Base-by-base conservation (phyloP, 2,888 invertebrate species). In the Drosophila mimetica region DNA sequence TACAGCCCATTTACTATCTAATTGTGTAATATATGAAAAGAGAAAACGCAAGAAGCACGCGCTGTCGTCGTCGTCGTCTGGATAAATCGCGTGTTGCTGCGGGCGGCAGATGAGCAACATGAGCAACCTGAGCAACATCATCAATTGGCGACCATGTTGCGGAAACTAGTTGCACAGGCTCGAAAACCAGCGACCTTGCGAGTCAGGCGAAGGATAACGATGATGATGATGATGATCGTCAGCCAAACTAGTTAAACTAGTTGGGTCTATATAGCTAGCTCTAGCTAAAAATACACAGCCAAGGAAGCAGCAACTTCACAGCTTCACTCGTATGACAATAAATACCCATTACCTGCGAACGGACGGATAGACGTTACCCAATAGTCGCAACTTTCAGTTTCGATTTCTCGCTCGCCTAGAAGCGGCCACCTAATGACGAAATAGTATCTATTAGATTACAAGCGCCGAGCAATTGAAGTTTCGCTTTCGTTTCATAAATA, bases 11-110 rank as follows among this genome's bases (percentile, higher is more conserved):
- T 76, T 72, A 70, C 65, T 63, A 65, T 67, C 66, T 67, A 81
- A 84, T 82, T 81, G 76, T 79, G 77, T 82, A 85, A 82, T 74
- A 69, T 57, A 71, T 66, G 67, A 66, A 79, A 80, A 77, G 71
- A 73, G 84, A 81, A 86, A 81, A 86, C 76, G 73, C 50, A 65
- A 61, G 48, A 55, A 46, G 55, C 53, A 47, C 30, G 18, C 47
- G 52, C 44, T 46, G 46, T 46, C 30, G 46, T 30, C 47, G 52
- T 28, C 30, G 46, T 46, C 30, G 46, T 30, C 46, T 30, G 30
- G 4, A n/a, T 18, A 46, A 46, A 46, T 48, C 47, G 64, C 42
- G 30, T 47, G 60, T 59, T 47, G 41, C 48, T 18, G 51, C 39
- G 18, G 77, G 20, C 22, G 71, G 72, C 78, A 76, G 81, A 87